These are phyloP conservation scores for Metallyticus violacea DNA, from an alignment of 2,888 invertebrate species.

Conservation along the genomic window DNA sequence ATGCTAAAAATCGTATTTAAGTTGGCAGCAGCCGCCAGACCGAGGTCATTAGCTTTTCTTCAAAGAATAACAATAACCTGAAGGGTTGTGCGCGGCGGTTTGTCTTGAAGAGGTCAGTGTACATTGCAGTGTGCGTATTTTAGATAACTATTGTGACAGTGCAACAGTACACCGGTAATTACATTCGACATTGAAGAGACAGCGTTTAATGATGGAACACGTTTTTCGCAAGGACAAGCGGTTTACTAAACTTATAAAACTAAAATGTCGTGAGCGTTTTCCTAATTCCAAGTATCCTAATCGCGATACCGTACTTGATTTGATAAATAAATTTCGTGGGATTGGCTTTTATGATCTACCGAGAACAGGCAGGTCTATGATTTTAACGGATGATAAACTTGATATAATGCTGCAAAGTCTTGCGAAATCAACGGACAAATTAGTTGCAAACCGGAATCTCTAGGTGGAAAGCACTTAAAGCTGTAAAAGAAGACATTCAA, in stretches of 20 bases:
- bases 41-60: not conserved
- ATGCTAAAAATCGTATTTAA: not conserved
- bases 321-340: no score
- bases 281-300: no score
- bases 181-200: no score
- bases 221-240: not conserved
- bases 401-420: not conserved
- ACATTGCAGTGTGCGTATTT: no score
- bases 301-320: no score
- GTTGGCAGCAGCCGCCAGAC: not conserved
- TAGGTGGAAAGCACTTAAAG: not conserved
- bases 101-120: not conserved
- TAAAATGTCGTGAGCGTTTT: no score
- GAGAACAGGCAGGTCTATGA: not conserved
- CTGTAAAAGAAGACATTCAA: not conserved
- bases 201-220: not conserved
- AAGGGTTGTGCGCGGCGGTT: not conserved
- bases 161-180: no score
- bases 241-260: no score
- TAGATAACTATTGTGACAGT: no score
- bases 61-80: not conserved
- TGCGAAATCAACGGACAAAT: not conserved
- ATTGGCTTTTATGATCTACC: not conserved
- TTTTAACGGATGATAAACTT: not conserved
- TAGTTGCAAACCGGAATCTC: not conserved